Base-by-base conservation (phyloP, 2,113 vertebrate genomes). In the Leuciscus idus region DNA sequence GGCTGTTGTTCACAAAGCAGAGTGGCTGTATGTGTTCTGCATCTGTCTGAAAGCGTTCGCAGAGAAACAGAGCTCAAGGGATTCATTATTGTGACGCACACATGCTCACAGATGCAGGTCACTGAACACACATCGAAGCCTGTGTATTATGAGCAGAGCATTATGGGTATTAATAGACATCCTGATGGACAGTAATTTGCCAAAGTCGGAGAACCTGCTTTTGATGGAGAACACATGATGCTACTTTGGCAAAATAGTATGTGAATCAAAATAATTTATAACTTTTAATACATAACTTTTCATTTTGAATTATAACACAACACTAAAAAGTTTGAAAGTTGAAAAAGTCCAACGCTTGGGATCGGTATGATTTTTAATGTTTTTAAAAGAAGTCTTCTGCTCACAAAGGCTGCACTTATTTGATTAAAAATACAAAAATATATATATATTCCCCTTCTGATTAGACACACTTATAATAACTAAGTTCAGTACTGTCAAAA, bases 181-280 rank as follows among this genome's bases (percentile, higher is more conserved):
- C 4, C 21, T 13, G 19, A 62, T 23, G 28, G 43, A 43, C 36
- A n/a, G 15, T 52, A 19, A 52, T 74, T 68, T 21, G 66, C 15
- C 15, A 5, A 48, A 26, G 73, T n/a, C 73, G 6, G 43, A 48
- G 36, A 39, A 48, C 9, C 6, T 57, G 17, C 52, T 7, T 75
- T 50, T 3, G 73, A 76, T 76, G 73, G 73, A 50, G 73, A 76
- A 76, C 73, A 76, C 46, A 76, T 76, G 73, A 76, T 50, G 73
- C 73, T 28, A 8, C n/a, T 46, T 28, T 6, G 2, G 73, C 19
- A 70, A 70, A 70, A 10, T 50, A 50, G 5, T 26, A 75, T 26
- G 2, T 10, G 33, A 73, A 73, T 43, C 11, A 8, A 75, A 33
- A 26, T 75, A 15, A 75, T 13, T 13, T 17, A 48, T 13, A 4